Percentiles rank a stretch among this genome's conserved stretches.
Conservation (phyloP, 1,140 invertebrate species). For the Trachymyrmex cornetzi region DNA sequence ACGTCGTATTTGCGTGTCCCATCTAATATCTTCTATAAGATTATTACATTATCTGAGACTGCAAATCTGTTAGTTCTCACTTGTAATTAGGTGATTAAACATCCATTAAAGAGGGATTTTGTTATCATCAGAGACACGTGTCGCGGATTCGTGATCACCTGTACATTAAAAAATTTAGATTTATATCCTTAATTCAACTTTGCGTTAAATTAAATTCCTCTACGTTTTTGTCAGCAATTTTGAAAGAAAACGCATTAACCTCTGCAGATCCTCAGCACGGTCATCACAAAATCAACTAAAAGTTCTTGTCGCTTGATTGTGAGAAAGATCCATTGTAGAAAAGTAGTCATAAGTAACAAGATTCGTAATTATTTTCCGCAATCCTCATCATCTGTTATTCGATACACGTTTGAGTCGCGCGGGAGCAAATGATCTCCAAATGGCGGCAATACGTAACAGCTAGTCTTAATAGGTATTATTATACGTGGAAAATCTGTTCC, state of each 20-base stretch:
- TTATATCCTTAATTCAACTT: conserved; percentile 7
- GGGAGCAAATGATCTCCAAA: conserved; percentile 42
- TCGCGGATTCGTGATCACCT: conserved; percentile 1
- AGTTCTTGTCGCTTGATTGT: background rate
- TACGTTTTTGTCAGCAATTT: background rate
- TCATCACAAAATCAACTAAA: background rate
- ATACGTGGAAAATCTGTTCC: conserved; percentile 25
- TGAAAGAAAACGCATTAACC: background rate
- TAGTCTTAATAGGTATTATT: conserved; percentile 56
- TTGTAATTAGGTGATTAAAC: conserved; percentile 35
- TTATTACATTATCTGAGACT: background rate
- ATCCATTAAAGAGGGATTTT: conserved; percentile 13
- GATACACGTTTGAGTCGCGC: background rate
- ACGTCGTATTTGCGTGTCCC: background rate
- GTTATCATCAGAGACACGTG: conserved; percentile 38
- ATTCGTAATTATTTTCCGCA: conserved; percentile 65
- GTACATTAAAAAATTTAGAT: background rate
- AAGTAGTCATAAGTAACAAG: conserved; percentile 13
- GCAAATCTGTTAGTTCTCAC: background rate
- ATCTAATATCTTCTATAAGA: conserved; percentile 3
- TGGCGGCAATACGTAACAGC: conserved; percentile 59
- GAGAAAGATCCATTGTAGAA: background rate
- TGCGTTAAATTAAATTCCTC: background rate
- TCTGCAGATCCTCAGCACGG: background rate
- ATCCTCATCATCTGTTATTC: conserved; percentile 56